Evolutionary conservation across 2,797 vertebrate species (phyloP).

Genomic region (Enteromius treurensis): DNA sequence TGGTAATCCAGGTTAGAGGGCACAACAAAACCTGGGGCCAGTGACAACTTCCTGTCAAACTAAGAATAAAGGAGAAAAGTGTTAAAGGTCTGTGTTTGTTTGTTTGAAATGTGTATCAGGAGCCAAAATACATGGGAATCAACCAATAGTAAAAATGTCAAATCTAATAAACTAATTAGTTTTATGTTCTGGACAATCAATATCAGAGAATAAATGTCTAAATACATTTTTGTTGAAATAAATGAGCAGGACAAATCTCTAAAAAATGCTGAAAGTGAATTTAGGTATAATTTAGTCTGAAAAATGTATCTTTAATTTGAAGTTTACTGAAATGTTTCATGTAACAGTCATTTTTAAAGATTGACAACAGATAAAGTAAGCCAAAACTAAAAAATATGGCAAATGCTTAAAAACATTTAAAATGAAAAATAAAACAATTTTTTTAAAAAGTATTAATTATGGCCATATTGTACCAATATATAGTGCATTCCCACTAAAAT

Average conservation of each 20-base stretch:
- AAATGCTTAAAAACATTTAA: neutral
- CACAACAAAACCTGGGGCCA: conserved; percentile 78
- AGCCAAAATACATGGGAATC: neutral
- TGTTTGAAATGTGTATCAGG: neutral
- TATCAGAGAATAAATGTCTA: neutral
- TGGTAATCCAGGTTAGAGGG: conserved; percentile 82
- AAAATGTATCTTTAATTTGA: neutral
- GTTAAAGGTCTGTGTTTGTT: neutral
- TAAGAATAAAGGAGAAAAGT: neutral
- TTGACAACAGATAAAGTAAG: neutral
- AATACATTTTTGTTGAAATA: neutral
- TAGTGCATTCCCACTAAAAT: neutral
- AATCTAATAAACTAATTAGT: neutral
- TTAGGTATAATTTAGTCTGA: neutral
- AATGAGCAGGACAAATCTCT: neutral
- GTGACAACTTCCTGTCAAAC: conserved; percentile 80
- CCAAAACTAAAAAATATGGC: neutral
- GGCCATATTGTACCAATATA: neutral
- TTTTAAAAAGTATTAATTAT: too few relatives aligned
- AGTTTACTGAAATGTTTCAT: neutral
- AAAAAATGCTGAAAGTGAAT: neutral
- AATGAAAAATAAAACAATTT: too few relatives aligned
- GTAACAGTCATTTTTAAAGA: neutral
- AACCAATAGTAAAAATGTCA: neutral
- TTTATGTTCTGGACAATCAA: neutral